These are phyloP conservation scores for Zapornia atra DNA, from an alignment of 2,113 vertebrate genomes.

Conservation along the genomic window DNA sequence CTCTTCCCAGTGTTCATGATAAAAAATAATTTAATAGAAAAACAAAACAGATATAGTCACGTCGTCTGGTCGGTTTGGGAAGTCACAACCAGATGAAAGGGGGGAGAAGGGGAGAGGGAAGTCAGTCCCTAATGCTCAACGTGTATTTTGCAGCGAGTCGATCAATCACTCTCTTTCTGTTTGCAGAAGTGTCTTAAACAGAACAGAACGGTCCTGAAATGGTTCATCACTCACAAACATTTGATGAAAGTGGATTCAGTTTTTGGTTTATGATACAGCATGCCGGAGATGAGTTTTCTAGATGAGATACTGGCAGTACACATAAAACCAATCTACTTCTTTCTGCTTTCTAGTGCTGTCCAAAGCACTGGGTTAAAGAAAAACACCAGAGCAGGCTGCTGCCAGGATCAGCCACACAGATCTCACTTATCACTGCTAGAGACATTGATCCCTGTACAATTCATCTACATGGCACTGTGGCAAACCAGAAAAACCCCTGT, in stretches of 20 bases:
- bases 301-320: background rate
- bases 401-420: background rate
- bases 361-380: background rate
- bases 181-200: conserved; percentile 7
- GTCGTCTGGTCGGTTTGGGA: background rate
- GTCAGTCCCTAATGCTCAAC: background rate
- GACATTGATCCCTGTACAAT: background rate
- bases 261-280: conserved; percentile 14
- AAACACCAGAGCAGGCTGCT: background rate
- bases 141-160: background rate
- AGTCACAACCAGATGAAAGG: background rate
- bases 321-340: background rate
- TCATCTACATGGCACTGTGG: background rate
- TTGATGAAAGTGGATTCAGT: conserved; percentile 9
- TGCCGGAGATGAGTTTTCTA: conserved; percentile 31
- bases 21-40: background rate
- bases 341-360: background rate
- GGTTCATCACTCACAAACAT: conserved; percentile 37
- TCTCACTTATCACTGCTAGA: background rate
- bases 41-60: background rate
- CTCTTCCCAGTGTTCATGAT: background rate
- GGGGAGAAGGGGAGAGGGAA: background rate
- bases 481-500: background rate
- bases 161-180: conserved; percentile 9
- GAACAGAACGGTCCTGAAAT: background rate